phyloP scores from a whole-genome alignment of 2,888 invertebrate genomes.

The Leptodirus hochenwartii region DNA sequence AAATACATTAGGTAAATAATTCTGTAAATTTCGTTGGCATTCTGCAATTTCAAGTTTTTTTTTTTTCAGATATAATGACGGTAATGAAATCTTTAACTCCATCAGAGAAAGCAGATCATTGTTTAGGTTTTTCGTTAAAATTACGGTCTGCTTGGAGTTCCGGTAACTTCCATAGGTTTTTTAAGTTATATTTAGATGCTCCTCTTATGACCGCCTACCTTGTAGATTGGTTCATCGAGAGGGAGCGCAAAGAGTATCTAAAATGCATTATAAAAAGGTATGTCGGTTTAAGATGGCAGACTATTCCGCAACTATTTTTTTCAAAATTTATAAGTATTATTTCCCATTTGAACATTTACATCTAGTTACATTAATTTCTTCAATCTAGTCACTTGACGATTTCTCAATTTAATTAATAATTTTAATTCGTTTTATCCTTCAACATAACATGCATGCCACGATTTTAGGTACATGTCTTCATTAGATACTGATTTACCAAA shows the following conservation, averaged over 20 bases:
- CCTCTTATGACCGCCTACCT: constrained; percentile 94
- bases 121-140: constrained; percentile 70
- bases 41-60: constrained; percentile 7
- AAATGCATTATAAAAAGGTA: constrained; percentile 90
- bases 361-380: neutral
- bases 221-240: constrained; percentile 94
- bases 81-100: constrained; percentile 64
- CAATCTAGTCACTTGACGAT: neutral
- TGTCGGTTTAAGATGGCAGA: neutral
- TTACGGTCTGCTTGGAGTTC: constrained; percentile 87
- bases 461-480: too few species aligned
- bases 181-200: constrained; percentile 72
- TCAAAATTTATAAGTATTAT: neutral
- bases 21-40: too few species aligned
- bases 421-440: neutral
- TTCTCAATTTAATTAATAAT: neutral
- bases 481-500: too few species aligned
- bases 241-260: constrained; percentile 83
- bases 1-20: constrained; percentile 77
- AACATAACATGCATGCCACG: too few species aligned
- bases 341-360: neutral
- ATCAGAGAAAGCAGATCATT: constrained; percentile 62
- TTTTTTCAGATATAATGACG: constrained; percentile 79
- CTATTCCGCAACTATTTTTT: too few species aligned
- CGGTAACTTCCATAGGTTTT: constrained; percentile 84